Conservation (phyloP, 2,888 invertebrate genomes). For the Stenichneumon culpator region DNA sequence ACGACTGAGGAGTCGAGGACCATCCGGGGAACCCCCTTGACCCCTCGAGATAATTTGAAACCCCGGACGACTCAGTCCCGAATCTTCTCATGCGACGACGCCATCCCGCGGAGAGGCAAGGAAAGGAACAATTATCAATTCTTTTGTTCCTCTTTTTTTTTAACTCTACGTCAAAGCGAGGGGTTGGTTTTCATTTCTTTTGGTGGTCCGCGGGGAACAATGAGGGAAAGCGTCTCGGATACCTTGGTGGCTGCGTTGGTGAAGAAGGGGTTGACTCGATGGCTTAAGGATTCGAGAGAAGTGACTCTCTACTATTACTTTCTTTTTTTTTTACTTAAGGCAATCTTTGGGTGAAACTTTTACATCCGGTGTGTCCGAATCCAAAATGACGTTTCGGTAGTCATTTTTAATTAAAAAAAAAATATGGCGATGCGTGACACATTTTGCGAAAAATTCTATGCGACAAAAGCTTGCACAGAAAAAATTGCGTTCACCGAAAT, state of each 20-base stretch:
- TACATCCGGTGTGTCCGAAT: too few species aligned
- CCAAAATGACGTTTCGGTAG: neutral
- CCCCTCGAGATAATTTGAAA: conserved; percentile 32
- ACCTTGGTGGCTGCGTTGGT: neutral
- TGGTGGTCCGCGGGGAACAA: neutral
- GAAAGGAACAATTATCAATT: conserved; percentile 66
- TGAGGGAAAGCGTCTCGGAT: neutral
- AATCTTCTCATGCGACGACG: conserved; percentile 54
- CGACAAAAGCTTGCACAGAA: too few species aligned
- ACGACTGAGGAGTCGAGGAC: conserved; percentile 26
- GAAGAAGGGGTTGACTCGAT: neutral
- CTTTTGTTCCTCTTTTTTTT: conserved; percentile 57
- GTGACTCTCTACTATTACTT: neutral
- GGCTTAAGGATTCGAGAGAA: neutral
- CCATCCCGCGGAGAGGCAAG: conserved; percentile 48
- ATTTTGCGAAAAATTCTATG: too few species aligned
- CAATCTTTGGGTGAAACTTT: neutral
- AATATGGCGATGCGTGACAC: too few species aligned
- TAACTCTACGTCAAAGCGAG: neutral
- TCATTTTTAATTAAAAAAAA: too few species aligned
- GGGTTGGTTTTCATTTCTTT: neutral
- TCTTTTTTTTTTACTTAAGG: neutral
- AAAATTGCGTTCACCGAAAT: too few species aligned
- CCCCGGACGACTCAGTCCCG: neutral
- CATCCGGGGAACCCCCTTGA: conserved; percentile 18